These are phyloP conservation scores for Seira musarum DNA, from an alignment of 2,888 invertebrate genomes.

Conservation along the genomic window DNA sequence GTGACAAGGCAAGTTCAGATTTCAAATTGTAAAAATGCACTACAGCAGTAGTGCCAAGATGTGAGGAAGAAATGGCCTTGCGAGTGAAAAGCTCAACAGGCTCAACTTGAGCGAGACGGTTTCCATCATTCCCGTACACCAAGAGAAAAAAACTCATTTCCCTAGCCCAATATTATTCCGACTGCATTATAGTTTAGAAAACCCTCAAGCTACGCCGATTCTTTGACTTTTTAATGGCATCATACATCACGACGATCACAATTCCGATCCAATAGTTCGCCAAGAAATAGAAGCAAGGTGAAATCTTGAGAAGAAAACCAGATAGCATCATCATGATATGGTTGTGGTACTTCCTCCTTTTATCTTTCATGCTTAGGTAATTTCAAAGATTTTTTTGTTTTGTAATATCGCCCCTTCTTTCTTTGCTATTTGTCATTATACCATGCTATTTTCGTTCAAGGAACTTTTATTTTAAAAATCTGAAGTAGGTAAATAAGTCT, in stretches of 20 bases:
- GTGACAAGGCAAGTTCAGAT: too few species aligned
- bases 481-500: not conserved
- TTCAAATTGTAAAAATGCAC: too few species aligned
- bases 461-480: slow-evolving; percentile 28
- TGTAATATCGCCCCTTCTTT: not conserved
- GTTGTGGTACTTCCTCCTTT: not conserved
- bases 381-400: not conserved
- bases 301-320: not conserved
- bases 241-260: not conserved
- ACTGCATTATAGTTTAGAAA: not conserved
- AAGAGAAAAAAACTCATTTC: not conserved
- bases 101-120: slow-evolving; percentile 30
- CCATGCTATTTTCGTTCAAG: slow-evolving; percentile 57
- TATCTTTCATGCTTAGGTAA: not conserved
- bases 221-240: not conserved
- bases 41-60: slow-evolving; percentile 12
- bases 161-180: not conserved
- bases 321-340: not conserved
- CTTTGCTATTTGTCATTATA: slow-evolving; percentile 34
- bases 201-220: not conserved
- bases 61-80: slow-evolving; percentile 20
- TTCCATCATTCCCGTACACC: slow-evolving; percentile 3
- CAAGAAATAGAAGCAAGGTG: slow-evolving; percentile 9
- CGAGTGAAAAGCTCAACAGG: not conserved
- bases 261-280: not conserved